These are phyloP conservation scores for Bombus sylvicola DNA, from an alignment of 1,140 invertebrate species.

Conservation along the genomic window DNA sequence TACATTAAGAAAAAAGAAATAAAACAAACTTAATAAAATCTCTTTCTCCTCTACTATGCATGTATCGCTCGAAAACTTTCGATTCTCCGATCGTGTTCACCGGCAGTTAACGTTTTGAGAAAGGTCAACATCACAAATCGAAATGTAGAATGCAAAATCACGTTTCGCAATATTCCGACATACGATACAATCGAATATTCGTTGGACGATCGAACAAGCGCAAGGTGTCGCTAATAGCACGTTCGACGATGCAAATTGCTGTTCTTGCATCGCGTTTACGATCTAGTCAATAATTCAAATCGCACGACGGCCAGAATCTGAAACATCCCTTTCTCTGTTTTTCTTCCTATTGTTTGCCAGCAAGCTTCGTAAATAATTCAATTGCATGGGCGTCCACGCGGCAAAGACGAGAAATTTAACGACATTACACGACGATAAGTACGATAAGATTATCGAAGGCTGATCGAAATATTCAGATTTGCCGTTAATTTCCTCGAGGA, in stretches of 20 bases:
- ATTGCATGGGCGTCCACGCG: neutral
- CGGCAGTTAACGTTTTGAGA: neutral
- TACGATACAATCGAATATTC: neutral
- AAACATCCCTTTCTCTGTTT: neutral
- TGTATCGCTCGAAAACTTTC: too few species aligned
- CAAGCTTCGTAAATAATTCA: conserved; percentile 30
- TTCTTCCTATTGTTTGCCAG: conserved; percentile 9
- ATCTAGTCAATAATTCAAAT: conserved; percentile 27
- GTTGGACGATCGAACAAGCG: neutral
- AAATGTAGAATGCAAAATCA: neutral
- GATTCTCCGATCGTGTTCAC: neutral
- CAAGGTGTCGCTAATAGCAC: conserved; percentile 33
- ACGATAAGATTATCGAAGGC: neutral
- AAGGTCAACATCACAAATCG: neutral
- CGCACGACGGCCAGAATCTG: conserved; percentile 6
- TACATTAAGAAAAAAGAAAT: too few species aligned
- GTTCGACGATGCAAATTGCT: conserved; percentile 19
- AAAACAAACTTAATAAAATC: neutral
- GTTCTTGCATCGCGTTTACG: conserved; percentile 10
- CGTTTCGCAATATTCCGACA: neutral
- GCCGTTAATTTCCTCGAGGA: neutral
- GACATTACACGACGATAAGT: too few species aligned
- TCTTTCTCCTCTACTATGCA: neutral
- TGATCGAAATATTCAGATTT: neutral
- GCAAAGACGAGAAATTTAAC: neutral